Evolutionary conservation across 1,140 invertebrate genomes (phyloP).

Genomic region (Neodiprion lecontei): DNA sequence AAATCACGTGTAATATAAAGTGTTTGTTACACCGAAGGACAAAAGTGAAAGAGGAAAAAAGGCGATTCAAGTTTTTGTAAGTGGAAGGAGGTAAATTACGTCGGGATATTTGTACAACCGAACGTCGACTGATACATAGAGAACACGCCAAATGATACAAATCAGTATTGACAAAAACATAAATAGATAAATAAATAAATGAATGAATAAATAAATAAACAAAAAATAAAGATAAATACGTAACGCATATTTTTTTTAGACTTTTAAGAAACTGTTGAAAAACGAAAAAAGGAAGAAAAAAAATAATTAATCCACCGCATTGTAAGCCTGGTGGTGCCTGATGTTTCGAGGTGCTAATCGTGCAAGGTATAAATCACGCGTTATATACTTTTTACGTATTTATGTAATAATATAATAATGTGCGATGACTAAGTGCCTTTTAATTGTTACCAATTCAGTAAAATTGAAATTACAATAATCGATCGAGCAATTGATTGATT

Average conservation of each 20-base stretch:
- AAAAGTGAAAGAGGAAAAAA: too few relatives aligned
- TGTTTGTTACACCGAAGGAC: too few relatives aligned
- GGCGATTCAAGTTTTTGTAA: background rate
- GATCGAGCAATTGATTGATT: slow-evolving; percentile 15
- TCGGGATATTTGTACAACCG: too few relatives aligned
- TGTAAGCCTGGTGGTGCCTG: background rate
- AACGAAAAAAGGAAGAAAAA: slow-evolving; percentile 7
- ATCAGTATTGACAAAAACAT: slow-evolving; percentile 46
- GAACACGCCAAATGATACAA: slow-evolving; percentile 50
- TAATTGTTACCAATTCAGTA: slow-evolving; percentile 9
- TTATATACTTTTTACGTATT: too few relatives aligned
- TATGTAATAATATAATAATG: slow-evolving; percentile 25
- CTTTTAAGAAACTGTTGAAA: slow-evolving; percentile 27
- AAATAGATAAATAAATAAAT: too few relatives aligned
- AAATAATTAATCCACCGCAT: slow-evolving; percentile 13
- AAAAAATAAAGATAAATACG: too few relatives aligned
- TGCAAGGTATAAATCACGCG: too few relatives aligned
- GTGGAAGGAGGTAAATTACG: too few relatives aligned
- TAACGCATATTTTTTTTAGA: slow-evolving; percentile 34
- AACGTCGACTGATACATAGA: slow-evolving; percentile 33
- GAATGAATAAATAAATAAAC: too few relatives aligned
- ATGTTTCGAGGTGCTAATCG: background rate
- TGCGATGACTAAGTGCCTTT: slow-evolving; percentile 45
- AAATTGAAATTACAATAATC: slow-evolving; percentile 13
- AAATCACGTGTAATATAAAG: too few relatives aligned